Base-by-base conservation (phyloP, 2,797 vertebrate genomes). In the Coilia nasus region DNA sequence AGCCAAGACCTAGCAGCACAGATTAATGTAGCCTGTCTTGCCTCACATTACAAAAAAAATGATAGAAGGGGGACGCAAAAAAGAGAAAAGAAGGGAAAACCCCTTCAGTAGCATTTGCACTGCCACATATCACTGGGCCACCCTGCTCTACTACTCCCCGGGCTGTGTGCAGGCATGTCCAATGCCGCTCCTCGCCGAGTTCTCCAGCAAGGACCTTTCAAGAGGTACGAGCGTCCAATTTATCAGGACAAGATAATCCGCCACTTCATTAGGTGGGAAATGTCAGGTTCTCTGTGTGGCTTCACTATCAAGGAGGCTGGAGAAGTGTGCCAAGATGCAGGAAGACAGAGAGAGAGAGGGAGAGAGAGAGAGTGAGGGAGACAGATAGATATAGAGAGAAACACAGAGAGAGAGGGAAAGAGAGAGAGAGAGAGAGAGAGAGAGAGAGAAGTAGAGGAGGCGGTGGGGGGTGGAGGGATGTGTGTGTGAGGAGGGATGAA, bases 211-310 rank as follows among this genome's bases (percentile, higher is more conserved):
- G 94, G 92, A 93, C 93, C 93, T 94, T 94, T 94, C 91, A 94
- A 46, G 87, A 93, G 90, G 91, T 92, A 91, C 90, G 83, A 86
- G 86, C 92, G 92, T 95, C 93, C 95, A 95, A 94, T 96, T 96
- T 95, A 96, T 94, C 94, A 95, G 94, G 92, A 96, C 94, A 95
- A 95, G 93, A 95, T 95, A 96, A 95, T 94, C 93, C 92, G 92
- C 92, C 90, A 92, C 92, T 96, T 94, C 93, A 95, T 95, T 93
- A 95, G 93, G 93, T 94, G 89, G 92, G 89, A 94, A 93, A 94
- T 94, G 94, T 93, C 92, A 93, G 92, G 86, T 87, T 85, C 78
- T 88, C 64, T 82, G 87, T 82, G 85, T 91, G 93, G 88, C 90
- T 86, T 0, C 14, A 75, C 87, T 83, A 90, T 88, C 31, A 3